Conservation (phyloP, 2,113 vertebrate genomes). For the Phalacrocorax aristotelis region DNA sequence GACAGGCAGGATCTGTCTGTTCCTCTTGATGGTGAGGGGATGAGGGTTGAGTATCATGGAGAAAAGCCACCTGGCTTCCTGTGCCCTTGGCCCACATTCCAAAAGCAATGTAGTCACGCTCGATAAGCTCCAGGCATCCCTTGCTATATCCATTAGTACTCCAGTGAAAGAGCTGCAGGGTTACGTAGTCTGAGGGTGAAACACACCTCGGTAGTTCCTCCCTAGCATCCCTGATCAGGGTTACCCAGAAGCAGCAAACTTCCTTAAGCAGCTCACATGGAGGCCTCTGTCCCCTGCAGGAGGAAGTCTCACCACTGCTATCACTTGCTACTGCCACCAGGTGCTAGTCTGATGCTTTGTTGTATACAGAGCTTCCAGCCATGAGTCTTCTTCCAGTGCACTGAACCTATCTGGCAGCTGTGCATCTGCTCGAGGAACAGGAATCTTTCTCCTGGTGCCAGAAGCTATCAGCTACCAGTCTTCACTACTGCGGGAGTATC, state of each 20-base stretch:
- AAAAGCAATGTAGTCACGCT: background rate
- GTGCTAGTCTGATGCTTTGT: background rate
- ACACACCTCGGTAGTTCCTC: background rate
- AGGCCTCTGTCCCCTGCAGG: background rate
- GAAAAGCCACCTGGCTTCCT: background rate
- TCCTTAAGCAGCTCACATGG: background rate
- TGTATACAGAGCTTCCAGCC: background rate
- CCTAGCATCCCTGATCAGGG: background rate
- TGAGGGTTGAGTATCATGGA: background rate
- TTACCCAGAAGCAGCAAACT: background rate
- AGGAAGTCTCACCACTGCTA: background rate
- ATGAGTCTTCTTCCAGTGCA: background rate
- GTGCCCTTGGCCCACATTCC: background rate
- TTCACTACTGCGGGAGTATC: fast-evolving
- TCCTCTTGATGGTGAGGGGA: background rate
- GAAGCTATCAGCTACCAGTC: background rate
- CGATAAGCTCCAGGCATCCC: background rate
- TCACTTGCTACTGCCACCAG: background rate
- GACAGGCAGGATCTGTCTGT: background rate
- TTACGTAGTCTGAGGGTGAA: background rate
- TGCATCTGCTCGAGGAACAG: background rate
- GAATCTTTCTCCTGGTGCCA: background rate
- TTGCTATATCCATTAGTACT: background rate
- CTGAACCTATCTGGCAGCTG: background rate
- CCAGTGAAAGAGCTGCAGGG: background rate